Conservation (phyloP, 2,113 vertebrate species). For the Austrofundulus limnaeus region DNA sequence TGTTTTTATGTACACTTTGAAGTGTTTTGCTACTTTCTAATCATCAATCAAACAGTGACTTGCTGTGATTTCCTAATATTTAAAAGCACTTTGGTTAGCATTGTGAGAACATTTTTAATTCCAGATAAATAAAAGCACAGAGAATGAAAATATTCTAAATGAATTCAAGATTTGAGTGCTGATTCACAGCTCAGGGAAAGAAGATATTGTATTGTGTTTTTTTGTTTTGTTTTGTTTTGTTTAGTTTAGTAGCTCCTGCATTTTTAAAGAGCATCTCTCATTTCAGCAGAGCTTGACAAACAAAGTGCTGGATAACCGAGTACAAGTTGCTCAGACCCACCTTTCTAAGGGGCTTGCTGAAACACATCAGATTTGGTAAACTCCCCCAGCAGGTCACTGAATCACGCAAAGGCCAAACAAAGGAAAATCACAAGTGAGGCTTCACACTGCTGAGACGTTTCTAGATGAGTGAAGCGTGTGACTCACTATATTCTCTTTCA, state of each 20-base stretch:
- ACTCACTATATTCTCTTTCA: conserved; percentile 54
- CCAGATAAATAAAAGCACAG: conserved; percentile 12
- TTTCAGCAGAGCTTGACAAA: conserved; percentile 69
- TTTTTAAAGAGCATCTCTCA: conserved; percentile 73
- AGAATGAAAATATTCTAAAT: conserved; percentile 4
- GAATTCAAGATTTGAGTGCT: conserved; percentile 45
- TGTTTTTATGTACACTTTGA: too few species aligned
- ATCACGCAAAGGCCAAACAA: neutral
- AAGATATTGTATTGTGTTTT: conserved; percentile 59
- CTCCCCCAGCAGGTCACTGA: conserved; percentile 22
- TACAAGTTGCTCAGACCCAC: conserved; percentile 76
- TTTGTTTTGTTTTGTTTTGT: conserved; percentile 50
- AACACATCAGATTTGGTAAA: conserved; percentile 57
- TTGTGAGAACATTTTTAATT: neutral
- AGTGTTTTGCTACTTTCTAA: too few species aligned
- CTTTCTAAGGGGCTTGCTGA: conserved; percentile 65
- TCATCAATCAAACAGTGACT: neutral
- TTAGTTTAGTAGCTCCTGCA: conserved; percentile 80
- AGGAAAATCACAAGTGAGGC: conserved; percentile 35
- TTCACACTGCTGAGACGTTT: conserved; percentile 31
- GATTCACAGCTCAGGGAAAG: conserved; percentile 64
- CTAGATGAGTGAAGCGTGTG: conserved; percentile 28
- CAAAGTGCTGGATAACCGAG: conserved; percentile 74
- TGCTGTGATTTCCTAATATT: conserved; percentile 2
- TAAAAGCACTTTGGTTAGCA: neutral